These are phyloP conservation scores for Nemapogon koenigi DNA, from an alignment of 2,888 invertebrate species.

Conservation along the genomic window DNA sequence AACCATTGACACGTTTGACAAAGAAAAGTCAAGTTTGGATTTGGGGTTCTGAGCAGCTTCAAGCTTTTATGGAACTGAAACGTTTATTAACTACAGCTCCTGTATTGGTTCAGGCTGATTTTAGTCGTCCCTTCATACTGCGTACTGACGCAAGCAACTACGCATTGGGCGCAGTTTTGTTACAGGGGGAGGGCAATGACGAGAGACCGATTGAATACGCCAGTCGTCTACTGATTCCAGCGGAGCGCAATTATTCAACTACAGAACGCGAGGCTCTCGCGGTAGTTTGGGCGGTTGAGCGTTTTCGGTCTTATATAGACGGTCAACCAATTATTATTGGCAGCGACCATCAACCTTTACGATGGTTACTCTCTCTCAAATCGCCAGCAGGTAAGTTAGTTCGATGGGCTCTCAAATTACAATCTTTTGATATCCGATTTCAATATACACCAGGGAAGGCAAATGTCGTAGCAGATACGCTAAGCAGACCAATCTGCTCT, in stretches of 20 bases:
- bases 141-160: conserved; percentile 18
- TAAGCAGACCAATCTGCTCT: conserved; percentile 14
- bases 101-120: conserved; percentile 15
- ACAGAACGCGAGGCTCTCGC: conserved; percentile 32
- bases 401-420: conserved; percentile 33
- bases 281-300: conserved; percentile 4
- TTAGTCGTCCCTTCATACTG: conserved; percentile 13
- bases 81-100: conserved; percentile 14
- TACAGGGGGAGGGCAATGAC: conserved; percentile 14
- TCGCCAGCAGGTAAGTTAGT: conserved; percentile 34
- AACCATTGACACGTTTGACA: conserved; percentile 18
- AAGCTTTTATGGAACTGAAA: conserved; percentile 17
- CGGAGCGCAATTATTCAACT: conserved; percentile 28
- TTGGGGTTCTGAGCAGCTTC: conserved; percentile 18
- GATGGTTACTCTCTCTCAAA: conserved; percentile 30
- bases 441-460: conserved; percentile 26
- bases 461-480: conserved; percentile 32
- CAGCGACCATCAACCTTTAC: conserved; percentile 32
- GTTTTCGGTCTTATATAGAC: conserved; percentile 21
- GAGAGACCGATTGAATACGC: conserved; percentile 19
- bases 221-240: conserved; percentile 18
- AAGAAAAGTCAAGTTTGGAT: conserved; percentile 20
- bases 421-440: conserved; percentile 27
- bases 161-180: conserved; percentile 13
- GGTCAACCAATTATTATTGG: conserved; percentile 23